Evolutionary conservation across 2,113 vertebrate species (phyloP).

Genomic region (Cebus imitator): DNA sequence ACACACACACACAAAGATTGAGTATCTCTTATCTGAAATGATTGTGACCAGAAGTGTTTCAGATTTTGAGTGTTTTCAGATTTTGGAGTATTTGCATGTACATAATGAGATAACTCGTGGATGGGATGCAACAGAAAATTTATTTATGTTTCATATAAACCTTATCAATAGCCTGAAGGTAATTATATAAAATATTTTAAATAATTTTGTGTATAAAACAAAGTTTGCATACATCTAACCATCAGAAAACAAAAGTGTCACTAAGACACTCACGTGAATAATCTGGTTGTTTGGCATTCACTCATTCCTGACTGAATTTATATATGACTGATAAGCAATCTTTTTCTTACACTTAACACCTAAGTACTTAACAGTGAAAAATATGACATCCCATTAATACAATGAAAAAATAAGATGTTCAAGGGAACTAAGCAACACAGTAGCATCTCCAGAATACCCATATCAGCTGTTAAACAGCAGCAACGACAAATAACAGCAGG

Average conservation of each 20-base stretch:
- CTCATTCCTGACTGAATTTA: neutral
- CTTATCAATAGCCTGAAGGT: neutral
- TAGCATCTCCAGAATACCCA: neutral
- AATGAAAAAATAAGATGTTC: neutral
- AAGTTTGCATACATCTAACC: too few species aligned
- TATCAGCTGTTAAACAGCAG: neutral
- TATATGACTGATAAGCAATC: neutral
- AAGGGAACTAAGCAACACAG: neutral
- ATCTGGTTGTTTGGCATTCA: neutral
- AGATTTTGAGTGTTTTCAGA: neutral
- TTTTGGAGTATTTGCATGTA: neutral
- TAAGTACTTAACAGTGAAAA: neutral
- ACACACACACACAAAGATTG: neutral
- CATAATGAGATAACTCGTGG: neutral
- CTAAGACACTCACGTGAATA: neutral
- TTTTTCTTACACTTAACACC: neutral
- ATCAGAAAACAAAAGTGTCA: neutral
- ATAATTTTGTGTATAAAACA: neutral
- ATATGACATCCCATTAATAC: neutral
- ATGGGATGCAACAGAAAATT: neutral
- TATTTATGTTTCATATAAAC: neutral
- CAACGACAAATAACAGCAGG: neutral
- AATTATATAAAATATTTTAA: neutral
- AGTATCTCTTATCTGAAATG: neutral
- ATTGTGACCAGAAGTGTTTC: neutral